phyloP scores from a whole-genome alignment of 2,888 invertebrate species.

The Leptogaster cylindrica region DNA sequence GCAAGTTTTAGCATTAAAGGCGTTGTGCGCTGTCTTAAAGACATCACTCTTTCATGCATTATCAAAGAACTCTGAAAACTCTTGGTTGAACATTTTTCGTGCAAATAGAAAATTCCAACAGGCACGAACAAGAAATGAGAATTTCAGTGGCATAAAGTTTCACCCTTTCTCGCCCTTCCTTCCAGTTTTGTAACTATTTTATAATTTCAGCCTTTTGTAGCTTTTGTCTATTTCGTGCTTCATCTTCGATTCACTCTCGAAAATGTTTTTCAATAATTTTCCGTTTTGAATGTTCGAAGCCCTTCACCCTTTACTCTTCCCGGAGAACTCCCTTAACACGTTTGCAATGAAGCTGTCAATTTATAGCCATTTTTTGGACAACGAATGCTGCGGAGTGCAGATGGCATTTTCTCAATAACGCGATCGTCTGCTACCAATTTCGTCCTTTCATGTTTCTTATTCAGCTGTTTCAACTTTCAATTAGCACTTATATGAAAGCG shows the following conservation, averaged over 20 bases:
- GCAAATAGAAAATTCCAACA: slow-evolving; percentile 28
- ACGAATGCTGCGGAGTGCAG: slow-evolving; percentile 30
- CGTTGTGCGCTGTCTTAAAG: slow-evolving; percentile 9
- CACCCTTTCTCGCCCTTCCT: not conserved
- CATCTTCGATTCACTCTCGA: not conserved
- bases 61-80: slow-evolving; percentile 15
- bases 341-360: slow-evolving; percentile 29
- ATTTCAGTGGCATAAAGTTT: slow-evolving; percentile 1
- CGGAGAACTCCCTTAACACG: slow-evolving; percentile 24
- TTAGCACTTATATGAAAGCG: not conserved
- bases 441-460: slow-evolving; percentile 2
- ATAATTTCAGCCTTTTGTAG: slow-evolving; percentile 30
- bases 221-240: slow-evolving; percentile 26
- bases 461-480: not conserved
- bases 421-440: not conserved
- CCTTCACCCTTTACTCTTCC: slow-evolving; percentile 1
- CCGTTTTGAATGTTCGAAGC: slow-evolving; percentile 3
- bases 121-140: slow-evolving; percentile 27
- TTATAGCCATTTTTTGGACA: slow-evolving; percentile 33
- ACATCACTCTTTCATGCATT: slow-evolving; percentile 33
- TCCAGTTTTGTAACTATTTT: slow-evolving; percentile 36
- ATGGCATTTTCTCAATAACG: slow-evolving; percentile 36
- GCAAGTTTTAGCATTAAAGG: slow-evolving; percentile 13
- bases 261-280: slow-evolving; percentile 26
- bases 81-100: slow-evolving; percentile 29